Base-by-base conservation (phyloP, 2,797 vertebrate species). In the Rhinatrema bivittatum region DNA sequence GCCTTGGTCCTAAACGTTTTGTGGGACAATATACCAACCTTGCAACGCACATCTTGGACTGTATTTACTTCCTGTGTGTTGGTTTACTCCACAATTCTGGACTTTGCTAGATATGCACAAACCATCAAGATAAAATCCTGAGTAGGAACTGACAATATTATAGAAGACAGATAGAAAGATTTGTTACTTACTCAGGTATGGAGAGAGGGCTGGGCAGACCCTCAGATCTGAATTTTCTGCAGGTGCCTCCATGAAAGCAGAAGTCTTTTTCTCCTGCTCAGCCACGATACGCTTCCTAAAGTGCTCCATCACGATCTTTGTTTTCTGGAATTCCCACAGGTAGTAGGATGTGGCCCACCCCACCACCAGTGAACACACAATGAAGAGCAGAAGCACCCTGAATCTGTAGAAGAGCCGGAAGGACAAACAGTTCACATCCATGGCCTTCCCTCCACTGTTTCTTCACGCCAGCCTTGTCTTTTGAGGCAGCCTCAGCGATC, bases 111-210 rank as follows among this genome's bases (percentile, higher is more conserved):
- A n/a, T n/a, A n/a, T n/a, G n/a, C n/a, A n/a, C n/a, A n/a, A n/a
- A n/a, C n/a, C n/a, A n/a, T n/a, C n/a, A n/a, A n/a, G n/a, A n/a
- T n/a, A n/a, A n/a, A n/a, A n/a, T n/a, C n/a, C n/a, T n/a, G n/a
- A n/a, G n/a, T n/a, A n/a, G n/a, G n/a, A n/a, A n/a, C n/a, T n/a
- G n/a, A n/a, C n/a, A n/a, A n/a, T n/a, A n/a, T n/a, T n/a, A n/a
- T n/a, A n/a, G n/a, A n/a, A 25, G 7, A 43, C 32, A 27, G 5
- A 3, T 35, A 25, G 42, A 18, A 14, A 30, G 10, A n/a, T 19
- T n/a, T n/a, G n/a, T n/a, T 40, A 90, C 95, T 91, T 74, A 97
- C 95, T 54, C 20, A 98, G 70, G 44, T 93, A 47, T 0, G 90
- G 89, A 21, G 95, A 94, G 16, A 70, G 6, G 20, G 60, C 5